Evolutionary conservation across 2,888 invertebrate genomes (phyloP).

Genomic region (Orchesellides sinensis): DNA sequence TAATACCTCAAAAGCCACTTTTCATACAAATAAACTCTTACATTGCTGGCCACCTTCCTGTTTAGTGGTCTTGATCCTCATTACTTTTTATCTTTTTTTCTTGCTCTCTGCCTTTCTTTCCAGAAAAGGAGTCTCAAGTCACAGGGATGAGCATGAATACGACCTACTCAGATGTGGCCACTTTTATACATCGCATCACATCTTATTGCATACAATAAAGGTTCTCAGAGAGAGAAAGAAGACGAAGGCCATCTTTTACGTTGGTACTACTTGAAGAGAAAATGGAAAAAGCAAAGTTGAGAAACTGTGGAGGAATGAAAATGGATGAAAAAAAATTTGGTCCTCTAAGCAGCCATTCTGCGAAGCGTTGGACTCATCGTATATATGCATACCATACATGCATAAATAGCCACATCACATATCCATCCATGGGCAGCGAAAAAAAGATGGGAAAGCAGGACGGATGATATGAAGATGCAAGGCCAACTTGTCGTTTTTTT

Average conservation of each 20-base stretch:
- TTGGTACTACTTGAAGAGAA: conserved; percentile 36
- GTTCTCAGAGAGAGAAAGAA: conserved; percentile 18
- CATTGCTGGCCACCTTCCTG: conserved; percentile 48
- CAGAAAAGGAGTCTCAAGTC: conserved; percentile 41
- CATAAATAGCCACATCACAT: too few relatives aligned
- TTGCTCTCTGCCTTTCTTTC: conserved; percentile 26
- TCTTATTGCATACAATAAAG: not conserved
- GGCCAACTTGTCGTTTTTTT: conserved; percentile 32
- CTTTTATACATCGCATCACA: conserved; percentile 35
- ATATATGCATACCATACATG: conserved; percentile 36
- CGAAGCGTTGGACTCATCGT: conserved; percentile 17
- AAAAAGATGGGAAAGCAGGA: conserved; percentile 1
- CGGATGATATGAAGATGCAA: conserved; percentile 27
- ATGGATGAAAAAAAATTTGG: conserved; percentile 45
- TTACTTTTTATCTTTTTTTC: conserved; percentile 50
- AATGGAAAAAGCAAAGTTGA: conserved; percentile 23
- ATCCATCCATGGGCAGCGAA: not conserved
- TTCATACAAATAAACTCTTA: conserved; percentile 32
- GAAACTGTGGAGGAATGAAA: conserved; percentile 37
- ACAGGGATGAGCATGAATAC: conserved; percentile 45
- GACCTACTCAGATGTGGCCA: conserved; percentile 38
- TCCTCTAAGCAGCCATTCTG: conserved; percentile 41
- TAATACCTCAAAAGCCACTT: conserved; percentile 28
- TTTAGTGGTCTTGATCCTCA: conserved; percentile 57
- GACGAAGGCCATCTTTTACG: conserved; percentile 12